Evolutionary conservation across 2,888 invertebrate genomes (phyloP).

Genomic region (Balanococcus diminutus): DNA sequence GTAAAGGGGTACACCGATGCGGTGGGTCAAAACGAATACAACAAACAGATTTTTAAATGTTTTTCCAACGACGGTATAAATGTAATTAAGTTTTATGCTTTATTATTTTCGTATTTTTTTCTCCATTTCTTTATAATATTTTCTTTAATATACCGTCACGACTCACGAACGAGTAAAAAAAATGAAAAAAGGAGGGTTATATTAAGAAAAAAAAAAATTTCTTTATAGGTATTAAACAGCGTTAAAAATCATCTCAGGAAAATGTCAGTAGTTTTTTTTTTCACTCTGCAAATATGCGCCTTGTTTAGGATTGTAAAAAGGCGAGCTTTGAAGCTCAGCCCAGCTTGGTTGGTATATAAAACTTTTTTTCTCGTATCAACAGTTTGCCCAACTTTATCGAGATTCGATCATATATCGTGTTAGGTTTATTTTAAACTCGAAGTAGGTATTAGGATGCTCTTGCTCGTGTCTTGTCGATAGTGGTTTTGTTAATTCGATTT

Average conservation of each 20-base stretch:
- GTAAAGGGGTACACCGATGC: neutral
- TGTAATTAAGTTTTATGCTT: slow-evolving; percentile 3
- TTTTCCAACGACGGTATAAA: neutral
- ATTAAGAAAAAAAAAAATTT: neutral
- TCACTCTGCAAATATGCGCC: neutral
- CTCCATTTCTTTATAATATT: neutral
- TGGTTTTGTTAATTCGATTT: neutral
- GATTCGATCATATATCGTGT: neutral
- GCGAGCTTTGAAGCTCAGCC: neutral
- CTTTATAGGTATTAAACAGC: neutral
- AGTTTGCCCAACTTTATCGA: neutral
- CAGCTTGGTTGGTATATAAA: neutral
- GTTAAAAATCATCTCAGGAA: neutral
- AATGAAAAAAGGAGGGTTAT: neutral
- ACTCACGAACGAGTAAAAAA: neutral
- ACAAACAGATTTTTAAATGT: slow-evolving; percentile 38
- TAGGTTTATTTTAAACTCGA: neutral
- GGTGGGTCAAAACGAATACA: slow-evolving; percentile 15
- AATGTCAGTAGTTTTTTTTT: neutral
- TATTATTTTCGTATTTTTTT: neutral
- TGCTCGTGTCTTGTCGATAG: no score
- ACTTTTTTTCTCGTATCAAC: neutral
- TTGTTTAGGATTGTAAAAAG: neutral
- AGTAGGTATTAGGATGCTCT: no score
- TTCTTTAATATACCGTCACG: neutral